Base-by-base conservation (phyloP, 2,113 vertebrate genomes). In the Gorsachius goisagi region DNA sequence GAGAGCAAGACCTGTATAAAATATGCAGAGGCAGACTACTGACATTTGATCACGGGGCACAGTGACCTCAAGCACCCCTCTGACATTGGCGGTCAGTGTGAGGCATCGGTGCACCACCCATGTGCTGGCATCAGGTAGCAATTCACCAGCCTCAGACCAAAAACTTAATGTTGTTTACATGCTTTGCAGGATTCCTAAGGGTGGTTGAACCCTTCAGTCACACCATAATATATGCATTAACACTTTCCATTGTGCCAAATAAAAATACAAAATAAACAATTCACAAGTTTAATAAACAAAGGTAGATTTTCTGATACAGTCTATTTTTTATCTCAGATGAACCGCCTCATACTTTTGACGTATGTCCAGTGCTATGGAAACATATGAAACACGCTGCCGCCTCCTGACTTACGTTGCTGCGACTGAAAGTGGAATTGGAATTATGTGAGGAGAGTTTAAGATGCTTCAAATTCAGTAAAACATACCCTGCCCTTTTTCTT, bases 401-500 rank as follows among this genome's bases (percentile, higher is more conserved):
- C 52, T 95, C 15, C 86, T 82, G 85, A 88, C 44, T 77, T 84
- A 87, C 0, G 1, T 24, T 62, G 8, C 35, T 58, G 5, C 53
- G 73, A 84, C 53, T 73, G 53, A 76, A 96, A 95, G 35, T 18
- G 33, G 92, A 89, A 93, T 32, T 77, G 32, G 24, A 84, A 85
- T 94, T 95, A 84, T 95, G 72, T 88, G 89, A 81, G 55, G 75
- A 44, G 90, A 93, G 67, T 89, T 69, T 87, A 89, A 33, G 58
- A 28, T 93, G 21, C 17, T 82, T 93, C 56, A 71, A 62, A 77
- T 73, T 92, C 91, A 95, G 55, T 68, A 45, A 67, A 91, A 58
- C n/a, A 71, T 27, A 89, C 81, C 60, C 56, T 91, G 80, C 32
- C 55, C 69, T 89, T 96, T 87, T 88, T 86, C 88, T 94, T 62